Percentiles rank a stretch among this genome's conserved stretches.
These are phyloP conservation scores for Subanguina moxae DNA, from an alignment of 1,140 invertebrate species.

Conservation along the genomic window DNA sequence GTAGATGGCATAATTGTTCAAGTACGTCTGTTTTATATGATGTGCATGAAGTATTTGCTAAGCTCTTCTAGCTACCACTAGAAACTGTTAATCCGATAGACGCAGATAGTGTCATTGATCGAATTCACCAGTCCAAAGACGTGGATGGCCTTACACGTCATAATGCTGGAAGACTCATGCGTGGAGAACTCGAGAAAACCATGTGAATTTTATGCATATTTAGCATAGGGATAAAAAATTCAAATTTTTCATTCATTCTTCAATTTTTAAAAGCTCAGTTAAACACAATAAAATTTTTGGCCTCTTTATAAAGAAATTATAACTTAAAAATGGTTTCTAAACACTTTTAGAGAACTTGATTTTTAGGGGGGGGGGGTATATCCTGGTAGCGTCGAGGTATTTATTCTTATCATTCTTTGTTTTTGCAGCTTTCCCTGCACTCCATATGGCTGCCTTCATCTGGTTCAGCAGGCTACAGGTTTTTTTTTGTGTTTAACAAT, in stretches of 20 bases:
- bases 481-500: background rate
- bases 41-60: background rate
- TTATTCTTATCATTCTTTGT: too few relatives aligned
- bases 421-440: conserved; percentile 50
- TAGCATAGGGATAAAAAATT: too few relatives aligned
- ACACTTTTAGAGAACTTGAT: too few relatives aligned
- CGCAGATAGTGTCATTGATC: conserved; percentile 45
- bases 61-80: conserved; percentile 48
- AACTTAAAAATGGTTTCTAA: too few relatives aligned
- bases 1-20: conserved; percentile 59
- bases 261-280: too few relatives aligned
- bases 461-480: conserved; percentile 53
- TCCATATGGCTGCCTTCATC: conserved; percentile 53
- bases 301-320: too few relatives aligned
- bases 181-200: conserved; percentile 47
- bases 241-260: conserved; percentile 26
- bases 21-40: conserved; percentile 21
- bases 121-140: conserved; percentile 52
- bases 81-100: conserved; percentile 50
- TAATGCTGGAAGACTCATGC: conserved; percentile 53
- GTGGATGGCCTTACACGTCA: conserved; percentile 56
- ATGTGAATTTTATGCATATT: too few relatives aligned
- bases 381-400: too few relatives aligned
- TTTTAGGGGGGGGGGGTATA: too few relatives aligned
- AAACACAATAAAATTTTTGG: too few relatives aligned